Conservation (phyloP, 2,797 vertebrate genomes). For the Peromyscus melanophrys region DNA sequence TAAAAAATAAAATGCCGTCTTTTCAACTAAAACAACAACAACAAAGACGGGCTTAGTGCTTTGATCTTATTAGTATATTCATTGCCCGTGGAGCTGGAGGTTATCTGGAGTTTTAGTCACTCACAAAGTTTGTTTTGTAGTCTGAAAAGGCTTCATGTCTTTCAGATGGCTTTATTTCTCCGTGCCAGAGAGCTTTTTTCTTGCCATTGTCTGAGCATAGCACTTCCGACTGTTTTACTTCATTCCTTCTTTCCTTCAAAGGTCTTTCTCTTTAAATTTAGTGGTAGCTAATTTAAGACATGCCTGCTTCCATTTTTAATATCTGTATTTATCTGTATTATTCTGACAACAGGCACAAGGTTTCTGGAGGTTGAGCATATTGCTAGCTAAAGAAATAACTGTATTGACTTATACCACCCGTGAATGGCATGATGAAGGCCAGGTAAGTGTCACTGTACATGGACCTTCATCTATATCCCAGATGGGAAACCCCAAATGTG, state of each 20-base stretch:
- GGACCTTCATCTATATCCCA: neutral
- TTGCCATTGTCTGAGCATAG: neutral
- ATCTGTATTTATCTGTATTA: neutral
- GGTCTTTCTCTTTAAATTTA: neutral
- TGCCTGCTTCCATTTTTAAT: neutral
- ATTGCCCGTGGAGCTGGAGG: neutral
- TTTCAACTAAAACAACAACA: neutral
- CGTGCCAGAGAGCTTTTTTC: neutral
- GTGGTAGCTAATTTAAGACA: neutral
- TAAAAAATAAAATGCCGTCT: neutral
- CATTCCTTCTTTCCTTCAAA: neutral
- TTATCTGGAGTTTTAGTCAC: neutral
- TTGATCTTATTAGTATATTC: neutral
- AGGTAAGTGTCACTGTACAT: neutral
- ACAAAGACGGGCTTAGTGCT: neutral
- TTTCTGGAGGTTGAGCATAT: neutral
- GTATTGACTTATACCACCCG: neutral
- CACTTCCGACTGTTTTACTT: neutral
- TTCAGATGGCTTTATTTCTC: neutral
- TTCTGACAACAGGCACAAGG: neutral
- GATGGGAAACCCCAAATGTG: neutral
- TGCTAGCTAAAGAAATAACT: neutral
- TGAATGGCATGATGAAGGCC: neutral
- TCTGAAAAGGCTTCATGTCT: constrained; percentile 13
- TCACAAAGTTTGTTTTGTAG: neutral